Base-by-base conservation (phyloP, 2,888 invertebrate genomes). In the Leucania comma region DNA sequence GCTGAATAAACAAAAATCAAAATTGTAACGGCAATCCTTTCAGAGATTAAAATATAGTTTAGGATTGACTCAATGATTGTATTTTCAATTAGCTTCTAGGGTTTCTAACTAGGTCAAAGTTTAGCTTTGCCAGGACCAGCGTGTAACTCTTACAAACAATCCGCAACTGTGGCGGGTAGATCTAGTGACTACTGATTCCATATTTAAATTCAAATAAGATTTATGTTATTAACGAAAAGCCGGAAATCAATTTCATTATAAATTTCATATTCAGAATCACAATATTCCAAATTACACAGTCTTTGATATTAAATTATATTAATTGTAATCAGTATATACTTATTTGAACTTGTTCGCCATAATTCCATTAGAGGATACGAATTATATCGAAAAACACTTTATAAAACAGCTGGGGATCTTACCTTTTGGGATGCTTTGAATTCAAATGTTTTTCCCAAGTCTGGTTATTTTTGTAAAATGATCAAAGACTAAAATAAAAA, bases 251-350 rank as follows among this genome's bases (percentile, higher is more conserved):
- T 58, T 22, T 14, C 32, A n/a, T 32, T 35, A 4, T 12, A 17
- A 8, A 32, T 58, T n/a, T 29, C n/a, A 10, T 42, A 14, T 22
- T 51, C 29, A 17, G 5, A 42, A 14, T 22, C 38, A 17, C 2
- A 51, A 17, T 17, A 46, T 64, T 63, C 22, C 22, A 26, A 26
- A 29, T 48, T 42, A 71, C 12, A n/a, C 29, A 24, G n/a, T 60
- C 42, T 32, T 53, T 63, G 22, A 48, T 64, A 54, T 71, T 38
- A 6, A 38, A 63, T 62, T 24, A 12, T 64, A 14, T 71, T 12
- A 20, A 54, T 26, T 64, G 1, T 22, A 24, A 24, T 64, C 46
- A 46, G 14, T 29, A 35, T 10, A 4, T 46, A n/a, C 6, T 14
- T 60, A 24, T 8, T 32, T 63, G 20, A 3, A 20, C 2, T 48